A percentile compares a stretch with the other conserved stretches of the same genome.
Conservation (phyloP, 2,797 vertebrate genomes). For the Smutsia gigantea region DNA sequence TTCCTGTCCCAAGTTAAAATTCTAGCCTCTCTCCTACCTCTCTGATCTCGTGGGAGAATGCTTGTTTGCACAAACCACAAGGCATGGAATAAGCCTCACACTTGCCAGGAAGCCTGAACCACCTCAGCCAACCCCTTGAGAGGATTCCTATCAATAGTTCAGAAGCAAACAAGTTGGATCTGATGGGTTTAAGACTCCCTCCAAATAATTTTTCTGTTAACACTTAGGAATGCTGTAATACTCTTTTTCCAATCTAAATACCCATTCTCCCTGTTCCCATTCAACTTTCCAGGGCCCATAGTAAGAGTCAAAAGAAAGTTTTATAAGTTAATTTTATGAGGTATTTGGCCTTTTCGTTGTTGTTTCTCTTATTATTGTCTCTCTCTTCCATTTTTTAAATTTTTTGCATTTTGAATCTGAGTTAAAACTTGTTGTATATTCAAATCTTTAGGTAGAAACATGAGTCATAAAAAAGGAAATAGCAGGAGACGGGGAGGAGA, state of each 20-base stretch:
- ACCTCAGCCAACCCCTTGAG: neutral
- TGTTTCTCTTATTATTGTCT: neutral
- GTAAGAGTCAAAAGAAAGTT: neutral
- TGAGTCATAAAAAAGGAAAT: slow-evolving; percentile 7
- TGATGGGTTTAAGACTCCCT: neutral
- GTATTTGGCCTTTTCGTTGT: neutral
- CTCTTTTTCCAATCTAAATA: neutral
- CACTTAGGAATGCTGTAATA: neutral
- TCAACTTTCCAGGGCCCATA: neutral
- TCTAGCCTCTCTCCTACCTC: no score
- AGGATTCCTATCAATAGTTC: neutral
- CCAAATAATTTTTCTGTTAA: neutral
- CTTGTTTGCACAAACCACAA: neutral
- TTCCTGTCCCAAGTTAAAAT: neutral
- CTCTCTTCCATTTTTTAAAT: neutral
- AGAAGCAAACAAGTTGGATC: neutral
- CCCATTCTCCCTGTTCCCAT: neutral
- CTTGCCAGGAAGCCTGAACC: neutral
- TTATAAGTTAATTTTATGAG: neutral
- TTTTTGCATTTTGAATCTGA: neutral
- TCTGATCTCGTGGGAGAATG: neutral
- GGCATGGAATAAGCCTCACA: neutral
- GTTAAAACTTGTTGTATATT: slow-evolving; percentile 19
- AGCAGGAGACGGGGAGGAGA: neutral
- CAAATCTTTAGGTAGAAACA: slow-evolving; percentile 43